Conservation (phyloP, 2,113 vertebrate species). For the Apus apus region DNA sequence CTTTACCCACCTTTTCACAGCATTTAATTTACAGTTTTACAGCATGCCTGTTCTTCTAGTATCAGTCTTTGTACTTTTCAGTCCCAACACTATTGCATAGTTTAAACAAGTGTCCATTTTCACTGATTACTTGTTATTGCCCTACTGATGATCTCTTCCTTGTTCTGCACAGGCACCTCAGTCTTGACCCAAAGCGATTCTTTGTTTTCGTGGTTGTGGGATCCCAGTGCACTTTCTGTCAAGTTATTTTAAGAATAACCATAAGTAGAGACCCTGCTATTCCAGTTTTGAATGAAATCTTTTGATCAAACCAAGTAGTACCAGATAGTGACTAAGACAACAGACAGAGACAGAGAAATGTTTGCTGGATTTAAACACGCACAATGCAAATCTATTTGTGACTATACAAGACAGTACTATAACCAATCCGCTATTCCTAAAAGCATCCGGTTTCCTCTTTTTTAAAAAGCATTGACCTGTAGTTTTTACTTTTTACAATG, state of each 20-base stretch:
- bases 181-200: background rate
- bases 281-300: background rate
- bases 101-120: background rate
- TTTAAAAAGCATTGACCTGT: background rate
- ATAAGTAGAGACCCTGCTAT: background rate
- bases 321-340: background rate
- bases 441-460: background rate
- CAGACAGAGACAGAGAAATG: background rate
- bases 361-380: background rate
- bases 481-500: background rate
- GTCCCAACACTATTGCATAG: background rate
- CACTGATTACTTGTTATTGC: background rate
- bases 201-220: background rate
- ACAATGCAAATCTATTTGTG: background rate
- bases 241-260: background rate
- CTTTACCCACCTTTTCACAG: background rate
- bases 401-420: background rate
- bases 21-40: background rate
- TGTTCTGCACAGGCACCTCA: background rate
- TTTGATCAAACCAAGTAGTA: background rate
- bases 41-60: background rate
- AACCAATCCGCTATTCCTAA: background rate
- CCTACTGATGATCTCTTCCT: background rate
- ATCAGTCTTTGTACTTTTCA: background rate
- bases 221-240: background rate